phyloP scores from a whole-genome alignment of 2,888 invertebrate genomes.

The Panopea generosa region DNA sequence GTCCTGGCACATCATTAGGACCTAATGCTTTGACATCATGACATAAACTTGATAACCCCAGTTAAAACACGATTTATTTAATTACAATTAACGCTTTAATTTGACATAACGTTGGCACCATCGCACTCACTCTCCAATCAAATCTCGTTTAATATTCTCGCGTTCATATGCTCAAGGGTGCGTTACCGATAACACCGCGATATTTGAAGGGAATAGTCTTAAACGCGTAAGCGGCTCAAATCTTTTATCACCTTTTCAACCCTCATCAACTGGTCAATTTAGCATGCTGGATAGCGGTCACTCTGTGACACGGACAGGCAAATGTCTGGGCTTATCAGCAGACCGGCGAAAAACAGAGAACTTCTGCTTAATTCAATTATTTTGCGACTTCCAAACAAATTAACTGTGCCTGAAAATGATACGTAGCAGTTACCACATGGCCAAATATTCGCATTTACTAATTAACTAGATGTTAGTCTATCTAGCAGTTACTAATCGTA shows the following conservation, averaged over 20 bases:
- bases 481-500: constrained; percentile 20
- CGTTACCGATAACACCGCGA: constrained; percentile 8
- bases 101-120: constrained; percentile 46
- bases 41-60: constrained; percentile 46
- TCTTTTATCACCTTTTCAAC: constrained; percentile 48
- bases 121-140: background rate
- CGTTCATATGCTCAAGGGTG: background rate
- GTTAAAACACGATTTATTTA: constrained; percentile 57
- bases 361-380: constrained; percentile 58
- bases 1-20: constrained; percentile 32
- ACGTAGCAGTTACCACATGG: constrained; percentile 39
- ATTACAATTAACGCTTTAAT: constrained; percentile 44
- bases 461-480: constrained; percentile 10
- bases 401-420: constrained; percentile 34
- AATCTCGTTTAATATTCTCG: constrained; percentile 1
- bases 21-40: constrained; percentile 36
- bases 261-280: constrained; percentile 50
- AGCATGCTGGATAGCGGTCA: constrained; percentile 34
- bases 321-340: constrained; percentile 12
- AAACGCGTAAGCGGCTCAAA: constrained; percentile 26
- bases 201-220: too few species aligned
- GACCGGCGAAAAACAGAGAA: constrained; percentile 11
- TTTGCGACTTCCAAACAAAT: constrained; percentile 46
- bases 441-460: constrained; percentile 17
- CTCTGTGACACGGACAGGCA: constrained; percentile 11